Conservation (phyloP, 2,888 invertebrate genomes). For the Cataglyphis cursor region DNA sequence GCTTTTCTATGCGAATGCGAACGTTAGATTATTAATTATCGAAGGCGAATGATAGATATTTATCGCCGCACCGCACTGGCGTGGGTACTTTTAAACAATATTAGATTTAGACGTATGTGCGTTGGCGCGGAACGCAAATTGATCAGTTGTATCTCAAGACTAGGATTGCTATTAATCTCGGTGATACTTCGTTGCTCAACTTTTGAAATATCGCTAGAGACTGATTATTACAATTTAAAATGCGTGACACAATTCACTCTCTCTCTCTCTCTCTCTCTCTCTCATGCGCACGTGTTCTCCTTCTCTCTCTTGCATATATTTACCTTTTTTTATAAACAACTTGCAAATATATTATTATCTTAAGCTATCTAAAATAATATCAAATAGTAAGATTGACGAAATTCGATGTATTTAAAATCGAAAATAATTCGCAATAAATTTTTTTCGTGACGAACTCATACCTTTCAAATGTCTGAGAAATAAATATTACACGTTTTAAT, state of each 20-base stretch:
- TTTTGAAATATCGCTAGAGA: slow-evolving; percentile 27
- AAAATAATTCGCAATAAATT: background rate
- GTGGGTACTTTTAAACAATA: slow-evolving; percentile 50
- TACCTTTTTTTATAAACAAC: background rate
- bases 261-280: background rate
- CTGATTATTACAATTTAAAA: background rate
- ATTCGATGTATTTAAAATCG: background rate
- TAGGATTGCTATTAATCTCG: slow-evolving; percentile 33
- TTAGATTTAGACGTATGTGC: slow-evolving; percentile 46
- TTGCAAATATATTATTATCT: background rate
- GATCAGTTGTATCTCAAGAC: slow-evolving; percentile 36
- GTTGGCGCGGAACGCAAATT: slow-evolving; percentile 36
- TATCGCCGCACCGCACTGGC: slow-evolving; percentile 41
- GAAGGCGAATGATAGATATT: slow-evolving; percentile 49
- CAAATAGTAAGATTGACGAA: background rate
- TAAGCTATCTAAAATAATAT: background rate
- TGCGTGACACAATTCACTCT: background rate
- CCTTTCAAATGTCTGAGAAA: no score
- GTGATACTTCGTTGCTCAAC: slow-evolving; percentile 30
- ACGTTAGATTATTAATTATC: slow-evolving; percentile 41
- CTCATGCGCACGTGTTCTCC: no score
- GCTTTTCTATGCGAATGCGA: slow-evolving; percentile 33
- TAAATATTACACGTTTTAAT: background rate
- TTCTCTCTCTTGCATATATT: background rate
- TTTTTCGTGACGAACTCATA: background rate